A percentile compares a stretch with the other conserved stretches of the same genome.
Conservation (phyloP, 2,113 vertebrate species). For the Hippocampus mohnikei region DNA sequence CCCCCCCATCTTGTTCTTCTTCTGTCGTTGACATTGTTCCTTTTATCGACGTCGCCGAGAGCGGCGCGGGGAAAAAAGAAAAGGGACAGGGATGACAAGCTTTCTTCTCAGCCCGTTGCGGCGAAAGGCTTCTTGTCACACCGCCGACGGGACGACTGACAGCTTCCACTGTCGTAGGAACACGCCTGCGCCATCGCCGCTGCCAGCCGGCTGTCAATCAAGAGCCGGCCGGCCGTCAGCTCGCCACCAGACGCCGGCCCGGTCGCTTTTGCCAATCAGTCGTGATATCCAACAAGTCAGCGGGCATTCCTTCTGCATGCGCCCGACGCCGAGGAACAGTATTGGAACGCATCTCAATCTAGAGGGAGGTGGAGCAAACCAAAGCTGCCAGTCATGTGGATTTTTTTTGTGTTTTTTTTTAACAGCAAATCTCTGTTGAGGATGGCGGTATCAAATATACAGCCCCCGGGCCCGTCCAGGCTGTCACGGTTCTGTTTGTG, state of each 20-base stretch:
- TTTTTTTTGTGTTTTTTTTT: too few relatives aligned
- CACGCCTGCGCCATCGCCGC: conserved; percentile 71
- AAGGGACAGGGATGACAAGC: conserved; percentile 75
- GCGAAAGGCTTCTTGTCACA: conserved; percentile 72
- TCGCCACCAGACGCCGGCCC: conserved; percentile 50
- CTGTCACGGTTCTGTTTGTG: too few relatives aligned
- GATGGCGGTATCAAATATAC: too few relatives aligned
- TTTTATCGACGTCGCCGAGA: conserved; percentile 75
- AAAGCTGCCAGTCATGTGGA: too few relatives aligned
- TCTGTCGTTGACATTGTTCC: conserved; percentile 76
- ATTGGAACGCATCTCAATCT: neutral
- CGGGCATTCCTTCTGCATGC: neutral
- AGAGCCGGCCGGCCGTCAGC: conserved; percentile 63
- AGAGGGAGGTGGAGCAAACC: too few relatives aligned
- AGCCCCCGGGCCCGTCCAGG: too few relatives aligned
- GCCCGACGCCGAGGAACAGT: neutral
- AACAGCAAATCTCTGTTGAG: too few relatives aligned
- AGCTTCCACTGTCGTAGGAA: conserved; percentile 73
- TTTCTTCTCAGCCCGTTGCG: conserved; percentile 75
- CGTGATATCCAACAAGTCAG: neutral
- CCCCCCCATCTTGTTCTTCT: conserved; percentile 23
- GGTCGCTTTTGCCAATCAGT: conserved; percentile 3
- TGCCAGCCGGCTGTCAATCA: conserved; percentile 47
- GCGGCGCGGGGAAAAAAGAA: conserved; percentile 40
- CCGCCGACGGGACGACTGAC: conserved; percentile 69